These are phyloP conservation scores for Hyposmocoma kahamanoa DNA, from an alignment of 1,140 invertebrate species.

Conservation along the genomic window DNA sequence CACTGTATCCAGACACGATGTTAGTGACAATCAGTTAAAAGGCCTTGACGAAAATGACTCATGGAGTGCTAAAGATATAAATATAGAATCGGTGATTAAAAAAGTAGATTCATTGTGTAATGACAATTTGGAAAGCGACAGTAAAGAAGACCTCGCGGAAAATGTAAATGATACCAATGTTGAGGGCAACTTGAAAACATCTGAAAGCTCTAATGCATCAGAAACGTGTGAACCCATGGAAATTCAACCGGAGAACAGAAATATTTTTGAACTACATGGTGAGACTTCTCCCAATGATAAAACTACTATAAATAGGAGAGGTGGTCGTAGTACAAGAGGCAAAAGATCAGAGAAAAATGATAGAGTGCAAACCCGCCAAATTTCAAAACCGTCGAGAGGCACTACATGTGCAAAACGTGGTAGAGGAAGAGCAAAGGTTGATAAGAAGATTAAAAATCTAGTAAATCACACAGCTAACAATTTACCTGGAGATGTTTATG, in stretches of 20 bases:
- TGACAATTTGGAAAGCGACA: constrained; percentile 40
- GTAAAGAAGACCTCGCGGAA: constrained; percentile 20
- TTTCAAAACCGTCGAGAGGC: constrained; percentile 73
- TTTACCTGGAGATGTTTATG: constrained; percentile 83
- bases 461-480: constrained; percentile 57
- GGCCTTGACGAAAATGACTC: constrained; percentile 80
- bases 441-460: constrained; percentile 74
- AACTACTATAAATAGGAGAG: constrained; percentile 45
- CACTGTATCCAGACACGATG: constrained; percentile 18
- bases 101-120: constrained; percentile 78
- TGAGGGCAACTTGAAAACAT: not conserved
- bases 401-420: constrained; percentile 58
- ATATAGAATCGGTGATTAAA: constrained; percentile 86
- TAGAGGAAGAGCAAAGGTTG: constrained; percentile 71
- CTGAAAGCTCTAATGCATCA: not conserved
- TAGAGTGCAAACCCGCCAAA: constrained; percentile 74
- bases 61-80: constrained; percentile 85
- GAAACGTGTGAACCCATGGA: constrained; percentile 6
- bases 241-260: constrained; percentile 2
- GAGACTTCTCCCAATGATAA: constrained; percentile 20
- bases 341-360: constrained; percentile 68
- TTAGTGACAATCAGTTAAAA: constrained; percentile 35
- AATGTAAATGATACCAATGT: constrained; percentile 3
- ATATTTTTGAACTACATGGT: not conserved
- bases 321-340: constrained; percentile 72